These are phyloP conservation scores for Gymnobelideus leadbeateri DNA, from an alignment of 2,113 vertebrate genomes.

Conservation along the genomic window DNA sequence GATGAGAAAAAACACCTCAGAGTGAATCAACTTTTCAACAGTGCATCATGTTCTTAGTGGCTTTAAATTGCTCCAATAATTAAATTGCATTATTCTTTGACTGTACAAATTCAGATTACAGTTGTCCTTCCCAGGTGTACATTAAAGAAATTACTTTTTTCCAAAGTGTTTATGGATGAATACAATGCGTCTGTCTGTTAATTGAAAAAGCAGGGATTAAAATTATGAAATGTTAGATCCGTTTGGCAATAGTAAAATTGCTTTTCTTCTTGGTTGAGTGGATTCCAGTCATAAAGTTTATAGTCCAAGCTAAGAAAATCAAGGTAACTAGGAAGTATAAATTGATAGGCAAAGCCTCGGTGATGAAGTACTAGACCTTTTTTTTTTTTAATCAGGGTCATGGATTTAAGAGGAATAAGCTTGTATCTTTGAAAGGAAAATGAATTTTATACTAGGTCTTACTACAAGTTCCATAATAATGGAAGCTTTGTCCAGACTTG, in stretches of 20 bases:
- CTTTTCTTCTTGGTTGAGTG: conserved; percentile 69
- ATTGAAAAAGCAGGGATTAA: conserved; percentile 77
- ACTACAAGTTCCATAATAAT: neutral
- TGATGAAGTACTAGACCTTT: neutral
- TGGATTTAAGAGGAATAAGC: neutral
- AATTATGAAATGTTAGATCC: conserved; percentile 60
- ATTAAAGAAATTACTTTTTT: conserved; percentile 84
- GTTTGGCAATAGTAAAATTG: conserved; percentile 62
- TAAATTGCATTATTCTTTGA: conserved; percentile 81
- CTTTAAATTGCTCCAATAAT: conserved; percentile 82
- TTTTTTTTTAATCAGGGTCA: neutral
- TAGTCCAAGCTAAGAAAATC: conserved; percentile 53
- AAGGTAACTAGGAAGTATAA: neutral
- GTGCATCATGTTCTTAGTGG: conserved; percentile 60
- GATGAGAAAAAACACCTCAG: conserved; percentile 55
- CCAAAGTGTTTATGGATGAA: conserved; percentile 76
- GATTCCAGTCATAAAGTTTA: conserved; percentile 62
- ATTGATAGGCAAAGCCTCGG: neutral
- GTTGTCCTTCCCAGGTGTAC: conserved; percentile 82
- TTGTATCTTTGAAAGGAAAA: conserved; percentile 1
- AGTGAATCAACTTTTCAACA: conserved; percentile 78
- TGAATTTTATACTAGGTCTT: conserved; percentile 4
- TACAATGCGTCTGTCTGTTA: conserved; percentile 77
- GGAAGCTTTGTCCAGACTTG: conserved; percentile 23
- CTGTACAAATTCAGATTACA: conserved; percentile 76